Percentiles rank a stretch among this genome's conserved stretches.
Conservation (phyloP, 2,888 invertebrate species). For the Brachycybe producta region DNA sequence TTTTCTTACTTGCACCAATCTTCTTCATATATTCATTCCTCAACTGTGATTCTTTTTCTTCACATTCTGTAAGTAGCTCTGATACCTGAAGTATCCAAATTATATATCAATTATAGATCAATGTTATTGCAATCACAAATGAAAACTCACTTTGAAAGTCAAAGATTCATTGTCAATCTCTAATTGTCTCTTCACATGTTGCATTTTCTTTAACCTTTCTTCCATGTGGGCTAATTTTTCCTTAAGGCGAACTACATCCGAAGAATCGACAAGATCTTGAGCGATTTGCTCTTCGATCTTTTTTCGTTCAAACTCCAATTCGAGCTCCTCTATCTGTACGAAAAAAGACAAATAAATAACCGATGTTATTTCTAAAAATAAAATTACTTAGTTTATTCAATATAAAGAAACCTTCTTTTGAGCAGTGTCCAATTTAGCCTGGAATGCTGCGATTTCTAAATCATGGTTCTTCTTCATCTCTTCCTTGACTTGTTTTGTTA, state of each 20-base stretch:
- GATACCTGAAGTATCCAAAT: constrained; percentile 8
- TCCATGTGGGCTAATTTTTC: constrained; percentile 36
- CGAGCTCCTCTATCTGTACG: background rate
- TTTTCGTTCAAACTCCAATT: background rate
- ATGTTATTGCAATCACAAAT: background rate
- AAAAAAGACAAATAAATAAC: no score
- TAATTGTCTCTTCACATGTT: constrained; percentile 32
- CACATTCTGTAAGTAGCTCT: constrained; percentile 13
- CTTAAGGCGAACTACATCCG: no score
- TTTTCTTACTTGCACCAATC: constrained; percentile 13
- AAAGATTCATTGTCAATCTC: constrained; percentile 35
- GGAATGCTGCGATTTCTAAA: constrained; percentile 16
- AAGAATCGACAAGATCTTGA: background rate
- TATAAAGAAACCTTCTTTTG: constrained; percentile 1
- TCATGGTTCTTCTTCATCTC: constrained; percentile 16
- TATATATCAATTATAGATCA: background rate
- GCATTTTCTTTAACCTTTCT: constrained; percentile 31
- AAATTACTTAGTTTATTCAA: constrained; percentile 5
- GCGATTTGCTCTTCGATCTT: background rate
- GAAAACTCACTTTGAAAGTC: constrained; percentile 31
- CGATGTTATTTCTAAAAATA: no score
- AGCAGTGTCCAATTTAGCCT: constrained; percentile 6
- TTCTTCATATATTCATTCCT: constrained; percentile 5
- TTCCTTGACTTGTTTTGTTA: constrained; percentile 16
- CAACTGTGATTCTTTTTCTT: constrained; percentile 15